Percentiles rank a stretch among this genome's conserved stretches.
These are phyloP conservation scores for Epinotia brunnichana DNA, from an alignment of 2,888 invertebrate genomes.

Conservation along the genomic window DNA sequence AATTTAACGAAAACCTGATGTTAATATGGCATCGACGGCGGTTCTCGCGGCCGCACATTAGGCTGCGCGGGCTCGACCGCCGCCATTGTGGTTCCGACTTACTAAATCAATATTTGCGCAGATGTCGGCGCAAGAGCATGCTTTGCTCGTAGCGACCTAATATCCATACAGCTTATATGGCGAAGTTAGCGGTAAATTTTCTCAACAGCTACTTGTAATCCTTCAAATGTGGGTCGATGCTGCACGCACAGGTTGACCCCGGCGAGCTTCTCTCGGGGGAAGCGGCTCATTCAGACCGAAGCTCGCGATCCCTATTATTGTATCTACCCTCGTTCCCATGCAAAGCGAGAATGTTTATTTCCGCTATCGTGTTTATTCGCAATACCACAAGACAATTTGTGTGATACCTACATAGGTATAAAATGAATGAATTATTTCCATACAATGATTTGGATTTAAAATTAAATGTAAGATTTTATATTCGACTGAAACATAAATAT, in stretches of 20 bases:
- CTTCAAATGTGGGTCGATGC: slow-evolving; percentile 81
- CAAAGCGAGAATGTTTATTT: slow-evolving; percentile 16
- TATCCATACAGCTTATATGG: slow-evolving; percentile 84
- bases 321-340: slow-evolving; percentile 31
- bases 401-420: neutral
- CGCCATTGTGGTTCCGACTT: slow-evolving; percentile 75
- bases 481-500: neutral
- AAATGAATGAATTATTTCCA: neutral
- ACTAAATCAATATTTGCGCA: slow-evolving; percentile 84
- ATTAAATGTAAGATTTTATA: no score
- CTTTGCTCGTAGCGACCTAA: slow-evolving; percentile 82
- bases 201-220: slow-evolving; percentile 82
- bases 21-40: slow-evolving; percentile 55
- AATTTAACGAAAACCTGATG: slow-evolving; percentile 58
- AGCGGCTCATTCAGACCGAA: slow-evolving; percentile 68
- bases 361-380: slow-evolving; percentile 10
- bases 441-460: neutral
- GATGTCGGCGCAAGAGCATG: slow-evolving; percentile 82
- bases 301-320: slow-evolving; percentile 35
- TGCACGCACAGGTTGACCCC: slow-evolving; percentile 81
- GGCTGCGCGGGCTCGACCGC: slow-evolving; percentile 62
- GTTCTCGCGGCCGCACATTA: slow-evolving; percentile 55
- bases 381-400: neutral
- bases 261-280: slow-evolving; percentile 68
- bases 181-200: slow-evolving; percentile 83